Conservation (phyloP, 2,888 invertebrate genomes). For the Euphydryas editha region DNA sequence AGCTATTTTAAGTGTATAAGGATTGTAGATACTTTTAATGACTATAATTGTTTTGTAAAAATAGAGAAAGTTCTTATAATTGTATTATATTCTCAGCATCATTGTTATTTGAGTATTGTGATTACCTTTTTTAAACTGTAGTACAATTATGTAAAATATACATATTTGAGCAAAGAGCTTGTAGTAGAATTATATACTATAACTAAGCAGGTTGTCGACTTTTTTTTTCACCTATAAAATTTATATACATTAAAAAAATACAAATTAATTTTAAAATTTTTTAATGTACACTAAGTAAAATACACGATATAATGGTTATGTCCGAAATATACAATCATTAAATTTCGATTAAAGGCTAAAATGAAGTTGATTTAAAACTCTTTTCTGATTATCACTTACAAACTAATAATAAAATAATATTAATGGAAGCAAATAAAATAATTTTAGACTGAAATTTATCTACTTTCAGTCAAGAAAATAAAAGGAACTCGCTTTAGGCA, state of each 20-base stretch:
- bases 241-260: background rate
- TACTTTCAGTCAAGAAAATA: slow-evolving; percentile 53
- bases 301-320: slow-evolving; percentile 71
- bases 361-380: slow-evolving; percentile 69
- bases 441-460: slow-evolving; percentile 42
- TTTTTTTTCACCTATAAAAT: background rate
- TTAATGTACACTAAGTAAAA: slow-evolving; percentile 66
- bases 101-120: too few species aligned
- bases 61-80: too few species aligned
- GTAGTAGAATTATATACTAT: too few species aligned
- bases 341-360: slow-evolving; percentile 71
- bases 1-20: too few species aligned
- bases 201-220: background rate
- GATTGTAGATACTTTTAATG: too few species aligned
- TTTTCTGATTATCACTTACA: slow-evolving; percentile 63
- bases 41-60: too few species aligned
- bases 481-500: slow-evolving; percentile 54
- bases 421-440: slow-evolving; percentile 73
- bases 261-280: slow-evolving; percentile 41
- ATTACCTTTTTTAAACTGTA: too few species aligned
- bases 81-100: too few species aligned
- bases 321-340: slow-evolving; percentile 78
- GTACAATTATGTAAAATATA: too few species aligned
- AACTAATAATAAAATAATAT: slow-evolving; percentile 61
- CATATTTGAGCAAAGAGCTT: too few species aligned